Evolutionary conservation across 2,888 invertebrate species (phyloP).

Genomic region (Synergus itoensis): DNA sequence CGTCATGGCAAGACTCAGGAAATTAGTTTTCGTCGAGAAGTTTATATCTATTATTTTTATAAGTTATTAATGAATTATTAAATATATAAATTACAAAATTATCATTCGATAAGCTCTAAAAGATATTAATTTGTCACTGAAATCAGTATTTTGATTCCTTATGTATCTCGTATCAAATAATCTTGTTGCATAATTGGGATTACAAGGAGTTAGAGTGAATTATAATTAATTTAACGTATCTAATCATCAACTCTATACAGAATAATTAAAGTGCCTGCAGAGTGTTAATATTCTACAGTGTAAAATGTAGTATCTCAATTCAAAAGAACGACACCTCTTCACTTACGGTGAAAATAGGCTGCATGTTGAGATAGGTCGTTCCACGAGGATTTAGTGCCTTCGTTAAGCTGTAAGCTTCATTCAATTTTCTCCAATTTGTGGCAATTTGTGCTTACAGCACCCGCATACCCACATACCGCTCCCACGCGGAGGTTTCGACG

Average conservation of each 20-base stretch:
- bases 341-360: conserved; percentile 66
- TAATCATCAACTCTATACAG: background rate
- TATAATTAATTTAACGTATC: background rate
- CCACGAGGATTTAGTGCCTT: conserved; percentile 73
- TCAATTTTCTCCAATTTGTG: conserved; percentile 77
- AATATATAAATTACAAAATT: too few relatives aligned
- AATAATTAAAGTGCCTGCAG: background rate
- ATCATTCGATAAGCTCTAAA: too few relatives aligned
- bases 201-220: background rate
- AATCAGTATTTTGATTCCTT: too few relatives aligned
- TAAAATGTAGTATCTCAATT: background rate
- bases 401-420: conserved; percentile 76
- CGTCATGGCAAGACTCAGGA: too few relatives aligned
- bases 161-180: too few relatives aligned
- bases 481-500: conserved; percentile 46
- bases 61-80: too few relatives aligned
- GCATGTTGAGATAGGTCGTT: conserved; percentile 74
- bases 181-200: too few relatives aligned
- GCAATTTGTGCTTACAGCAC: conserved; percentile 75
- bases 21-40: too few relatives aligned
- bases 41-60: too few relatives aligned
- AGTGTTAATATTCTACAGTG: background rate
- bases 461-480: conserved; percentile 58
- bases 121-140: background rate
- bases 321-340: conserved; percentile 58